phyloP scores from a whole-genome alignment of 1,140 invertebrate species.

The Helicoverpa armigera region DNA sequence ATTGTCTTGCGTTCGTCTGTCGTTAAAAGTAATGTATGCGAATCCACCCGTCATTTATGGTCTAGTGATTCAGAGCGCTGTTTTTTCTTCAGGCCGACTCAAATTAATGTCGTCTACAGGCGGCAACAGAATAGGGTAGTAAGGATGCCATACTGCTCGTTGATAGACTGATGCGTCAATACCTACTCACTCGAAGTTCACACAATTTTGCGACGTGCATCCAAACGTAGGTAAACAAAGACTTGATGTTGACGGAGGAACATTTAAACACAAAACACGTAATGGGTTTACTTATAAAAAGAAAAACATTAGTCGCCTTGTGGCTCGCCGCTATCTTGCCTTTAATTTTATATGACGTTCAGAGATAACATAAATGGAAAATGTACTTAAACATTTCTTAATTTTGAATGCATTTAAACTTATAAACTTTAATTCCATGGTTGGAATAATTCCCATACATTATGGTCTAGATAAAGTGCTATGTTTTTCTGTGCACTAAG shows the following conservation, averaged over 20 bases:
- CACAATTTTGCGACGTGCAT: conserved; percentile 42
- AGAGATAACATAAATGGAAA: conserved; percentile 38
- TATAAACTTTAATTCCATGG: conserved; percentile 14
- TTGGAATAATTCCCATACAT: conserved; percentile 33
- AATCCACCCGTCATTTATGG: conserved; percentile 71
- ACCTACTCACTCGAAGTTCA: conserved; percentile 50
- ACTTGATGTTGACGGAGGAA: background rate
- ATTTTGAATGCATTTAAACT: conserved; percentile 37
- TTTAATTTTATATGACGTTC: conserved; percentile 47
- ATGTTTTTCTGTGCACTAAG: conserved; percentile 26
- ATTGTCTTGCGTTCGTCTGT: conserved; percentile 68
- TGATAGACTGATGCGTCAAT: conserved; percentile 33
- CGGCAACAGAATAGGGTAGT: conserved; percentile 3
- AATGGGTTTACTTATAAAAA: conserved; percentile 50
- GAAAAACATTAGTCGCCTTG: conserved; percentile 48
- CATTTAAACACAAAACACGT: conserved; percentile 49
- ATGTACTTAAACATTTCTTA: conserved; percentile 41
- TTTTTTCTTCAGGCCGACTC: conserved; percentile 56
- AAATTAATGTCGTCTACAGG: background rate
- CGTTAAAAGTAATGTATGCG: conserved; percentile 73
- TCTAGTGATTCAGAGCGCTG: conserved; percentile 65
- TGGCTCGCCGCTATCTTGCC: conserved; percentile 46
- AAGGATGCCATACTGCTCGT: background rate
- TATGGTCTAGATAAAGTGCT: conserved; percentile 28
- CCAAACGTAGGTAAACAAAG: conserved; percentile 32